Evolutionary conservation across 2,888 invertebrate species (phyloP), one percentile per base, ranked within the genome.

Genomic region (Tineola bisselliella): DNA sequence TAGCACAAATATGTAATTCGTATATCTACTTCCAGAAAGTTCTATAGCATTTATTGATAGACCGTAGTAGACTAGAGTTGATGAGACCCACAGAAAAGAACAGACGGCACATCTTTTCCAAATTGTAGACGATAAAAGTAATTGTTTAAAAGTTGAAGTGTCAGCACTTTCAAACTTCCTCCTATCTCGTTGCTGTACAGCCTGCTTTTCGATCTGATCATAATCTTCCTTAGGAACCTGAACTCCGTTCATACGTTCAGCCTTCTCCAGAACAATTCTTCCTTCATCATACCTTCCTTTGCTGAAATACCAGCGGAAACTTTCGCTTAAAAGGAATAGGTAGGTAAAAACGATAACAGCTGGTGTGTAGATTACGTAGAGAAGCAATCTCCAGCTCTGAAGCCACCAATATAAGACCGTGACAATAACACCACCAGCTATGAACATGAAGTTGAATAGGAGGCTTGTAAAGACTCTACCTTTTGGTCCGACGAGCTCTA

Each of bases 51-150:
- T 94, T 48, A 95, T 87, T 0, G 93, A 93, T 31, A 95, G 77
- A 0, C 95, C 95, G 65, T 94, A 94, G 74, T 93, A 95, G 8
- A 94, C 91, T 62, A 94, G 88, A 3, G 93, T 91, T 62, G 92
- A 93, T 0, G 93, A 90, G 11, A 92, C 89, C 94, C 94, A 94
- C 65, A 93, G 90, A 65, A 93, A 90, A 0, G 92, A 92, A 63
- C 93, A 93, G 30, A 90, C 91, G 56, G 90, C 72, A 18, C 92
- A 73, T 63, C 92, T 81, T 38, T 89, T 78, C 70, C 90, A 83
- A 44, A 92, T 87, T 71, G 88, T 86, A 0, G 79, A 71, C 0
- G 90, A 90, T 11, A 72, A 67, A 0, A 86, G 63, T 11, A 86
- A 65, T 62, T 86, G 84, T 44, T 75, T 79, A 63, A 87, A 81